Conservation (phyloP, 1,140 invertebrate genomes). For the Drosophila tristis region DNA sequence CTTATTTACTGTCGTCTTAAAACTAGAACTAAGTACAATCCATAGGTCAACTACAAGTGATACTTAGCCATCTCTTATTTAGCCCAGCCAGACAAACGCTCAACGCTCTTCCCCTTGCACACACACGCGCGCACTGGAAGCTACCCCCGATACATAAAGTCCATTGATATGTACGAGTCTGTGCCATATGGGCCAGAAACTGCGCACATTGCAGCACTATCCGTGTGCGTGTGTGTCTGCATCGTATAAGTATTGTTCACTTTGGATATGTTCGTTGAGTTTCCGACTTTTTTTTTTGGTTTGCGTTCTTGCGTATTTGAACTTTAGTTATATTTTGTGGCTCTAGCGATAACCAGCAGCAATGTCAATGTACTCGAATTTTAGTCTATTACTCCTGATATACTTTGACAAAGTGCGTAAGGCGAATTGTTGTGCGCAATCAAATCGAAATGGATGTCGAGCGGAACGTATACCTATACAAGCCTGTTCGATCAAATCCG, state of each 20-base stretch:
- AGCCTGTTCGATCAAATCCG: too few species aligned
- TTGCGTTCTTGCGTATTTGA: slow-evolving; percentile 40
- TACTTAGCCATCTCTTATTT: slow-evolving; percentile 27
- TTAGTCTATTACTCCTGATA: slow-evolving; percentile 84
- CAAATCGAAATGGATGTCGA: slow-evolving; percentile 6
- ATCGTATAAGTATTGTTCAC: slow-evolving; percentile 35
- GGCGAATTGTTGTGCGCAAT: slow-evolving; percentile 12
- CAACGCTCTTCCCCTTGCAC: too few species aligned
- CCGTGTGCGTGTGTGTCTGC: too few species aligned
- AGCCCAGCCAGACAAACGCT: not conserved
- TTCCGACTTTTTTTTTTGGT: slow-evolving; percentile 23
- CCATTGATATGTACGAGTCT: too few species aligned
- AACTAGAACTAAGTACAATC: slow-evolving; percentile 37
- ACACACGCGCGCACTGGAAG: too few species aligned
- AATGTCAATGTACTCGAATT: slow-evolving; percentile 82
- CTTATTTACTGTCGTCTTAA: slow-evolving; percentile 46
- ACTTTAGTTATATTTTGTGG: slow-evolving; percentile 70
- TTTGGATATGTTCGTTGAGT: slow-evolving; percentile 44
- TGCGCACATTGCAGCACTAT: too few species aligned
- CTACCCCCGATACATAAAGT: too few species aligned
- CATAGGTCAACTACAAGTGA: slow-evolving; percentile 25
- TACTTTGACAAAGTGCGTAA: slow-evolving; percentile 80
- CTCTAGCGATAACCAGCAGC: slow-evolving; percentile 53
- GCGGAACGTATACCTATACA: too few species aligned
- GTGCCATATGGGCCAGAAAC: too few species aligned